Evolutionary conservation across 2,797 vertebrate species (phyloP), one percentile per base, ranked within the genome.

Genomic region (Cygnus olor): DNA sequence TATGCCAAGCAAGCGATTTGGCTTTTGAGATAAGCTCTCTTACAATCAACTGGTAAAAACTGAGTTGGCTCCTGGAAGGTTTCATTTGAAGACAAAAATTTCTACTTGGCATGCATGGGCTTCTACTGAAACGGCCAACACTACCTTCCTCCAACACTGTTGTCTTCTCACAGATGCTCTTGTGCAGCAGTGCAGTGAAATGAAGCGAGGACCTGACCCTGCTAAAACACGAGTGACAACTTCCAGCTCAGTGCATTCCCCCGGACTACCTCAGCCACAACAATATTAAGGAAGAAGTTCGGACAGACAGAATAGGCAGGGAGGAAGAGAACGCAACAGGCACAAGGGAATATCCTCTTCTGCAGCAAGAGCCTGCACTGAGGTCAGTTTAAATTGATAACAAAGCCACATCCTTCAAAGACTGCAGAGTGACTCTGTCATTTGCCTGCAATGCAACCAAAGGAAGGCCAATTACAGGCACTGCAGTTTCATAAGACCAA

Each of bases 211-310:
- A 72, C 22, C 44, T 34, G 27, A 85, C 9, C 7, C 24, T 25
- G n/a, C 9, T n/a, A 68, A 32, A 60, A n/a, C 38, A 18, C 2
- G 20, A 51, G 30, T 27, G 38, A 4, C 17, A 70, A n/a, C 53
- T 49, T 49, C 34, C 71, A 80, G 40, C 30, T 70, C 36, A 51
- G 2, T 32, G 54, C 63, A 1, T 57, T 89, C 3, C 38, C 54
- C 17, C 42, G 69, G 51, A 60, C 3, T 7, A 80, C 12, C 28
- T 34, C 42, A 58, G 28, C 12, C 42, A 45, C 0, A 2, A 1
- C 18, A 64, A 73, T 1, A 3, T 57, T 40, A 57, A 47, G 19
- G 11, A 34, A 87, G 54, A 51, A 61, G 47, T 14, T n/a, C 53
- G 16, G 42, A 73, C 25, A 77, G 17, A 69, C 0, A 13, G 5